Base-by-base conservation (phyloP, 2,797 vertebrate genomes). In the Sylvia borin region DNA sequence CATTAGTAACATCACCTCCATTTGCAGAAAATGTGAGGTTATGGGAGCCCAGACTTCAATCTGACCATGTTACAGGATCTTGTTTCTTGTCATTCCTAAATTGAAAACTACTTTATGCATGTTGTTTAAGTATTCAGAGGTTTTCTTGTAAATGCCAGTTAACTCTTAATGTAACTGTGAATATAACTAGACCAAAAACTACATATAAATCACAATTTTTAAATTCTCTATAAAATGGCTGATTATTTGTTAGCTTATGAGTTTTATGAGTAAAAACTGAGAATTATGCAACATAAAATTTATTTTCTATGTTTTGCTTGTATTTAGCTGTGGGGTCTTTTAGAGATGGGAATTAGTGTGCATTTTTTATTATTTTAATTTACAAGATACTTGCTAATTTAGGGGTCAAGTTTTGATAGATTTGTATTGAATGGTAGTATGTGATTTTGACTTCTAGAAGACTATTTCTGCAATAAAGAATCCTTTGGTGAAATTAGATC, bases 341-440 rank as follows among this genome's bases (percentile, higher is more conserved):
- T 13, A 3, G 0, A 2, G 1, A 8, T 5, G 9, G 4, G 12
- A 2, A 55, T 71, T 61, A 45, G 2, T 38, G 14, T 16, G 8
- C 5, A 13, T 16, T 26, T 47, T n/a, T 67, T 21, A 31, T 64
- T 43, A 22, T 55, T 83, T 90, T 88, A 80, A 62, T 80, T 45
- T 80, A 32, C 19, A 72, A 65, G 5, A 62, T 53, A 29, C 1
- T 40, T 48, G 26, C 1, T 40, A 73, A 48, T 61, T 62, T 62
- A 58, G 5, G 7, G 5, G 2, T 10, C 6, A 80, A 8, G 8
- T 55, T 80, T 36, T 6, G 4, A 40, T 13, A 77, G 5, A 4
- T 76, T 54, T 71, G 1, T 48, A 66, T 5, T 81, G 48, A 60
- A 62, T 47, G 7, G 3, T 26, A 66, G 11, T 60, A 45, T 88